These are phyloP conservation scores for Anguilla obscura DNA, from an alignment of 2,797 vertebrate species.

Conservation along the genomic window DNA sequence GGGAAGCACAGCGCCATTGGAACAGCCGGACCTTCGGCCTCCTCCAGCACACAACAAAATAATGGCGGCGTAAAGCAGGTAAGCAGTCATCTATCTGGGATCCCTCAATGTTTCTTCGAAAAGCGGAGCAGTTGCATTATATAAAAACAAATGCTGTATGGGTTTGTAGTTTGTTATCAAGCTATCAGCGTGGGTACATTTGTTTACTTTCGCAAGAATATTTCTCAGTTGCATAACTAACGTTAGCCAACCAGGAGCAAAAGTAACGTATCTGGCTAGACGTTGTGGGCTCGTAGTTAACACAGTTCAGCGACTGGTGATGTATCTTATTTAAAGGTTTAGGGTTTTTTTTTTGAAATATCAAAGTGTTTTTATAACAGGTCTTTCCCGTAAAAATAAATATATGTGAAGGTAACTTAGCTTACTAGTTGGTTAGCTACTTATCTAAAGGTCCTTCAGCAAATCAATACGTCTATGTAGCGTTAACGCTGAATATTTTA, in stretches of 20 bases:
- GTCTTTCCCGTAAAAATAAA: too few relatives aligned
- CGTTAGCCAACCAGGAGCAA: too few relatives aligned
- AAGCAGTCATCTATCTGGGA: background rate
- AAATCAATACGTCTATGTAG: background rate
- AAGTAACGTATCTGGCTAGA: too few relatives aligned
- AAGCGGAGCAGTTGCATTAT: background rate
- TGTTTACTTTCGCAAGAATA: too few relatives aligned
- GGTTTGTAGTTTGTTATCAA: background rate
- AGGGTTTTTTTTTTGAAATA: too few relatives aligned
- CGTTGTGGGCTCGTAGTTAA: too few relatives aligned
- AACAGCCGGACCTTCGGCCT: slow-evolving; percentile 68
- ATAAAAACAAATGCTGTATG: too few relatives aligned
- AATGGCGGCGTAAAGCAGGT: slow-evolving; percentile 86
- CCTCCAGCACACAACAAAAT: slow-evolving; percentile 75
- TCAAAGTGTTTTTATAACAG: too few relatives aligned
- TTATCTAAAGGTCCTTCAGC: background rate
- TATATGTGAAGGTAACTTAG: too few relatives aligned
- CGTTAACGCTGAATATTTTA: background rate
- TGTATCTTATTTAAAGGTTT: background rate
- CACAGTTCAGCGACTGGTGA: background rate
- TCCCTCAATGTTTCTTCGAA: background rate
- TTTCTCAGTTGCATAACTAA: too few relatives aligned
- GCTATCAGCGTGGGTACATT: too few relatives aligned
- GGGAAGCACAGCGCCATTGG: slow-evolving; percentile 70
- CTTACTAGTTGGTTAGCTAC: background rate